These are phyloP conservation scores for Acanthisitta chloris DNA, from an alignment of 2,113 vertebrate genomes.

Conservation along the genomic window DNA sequence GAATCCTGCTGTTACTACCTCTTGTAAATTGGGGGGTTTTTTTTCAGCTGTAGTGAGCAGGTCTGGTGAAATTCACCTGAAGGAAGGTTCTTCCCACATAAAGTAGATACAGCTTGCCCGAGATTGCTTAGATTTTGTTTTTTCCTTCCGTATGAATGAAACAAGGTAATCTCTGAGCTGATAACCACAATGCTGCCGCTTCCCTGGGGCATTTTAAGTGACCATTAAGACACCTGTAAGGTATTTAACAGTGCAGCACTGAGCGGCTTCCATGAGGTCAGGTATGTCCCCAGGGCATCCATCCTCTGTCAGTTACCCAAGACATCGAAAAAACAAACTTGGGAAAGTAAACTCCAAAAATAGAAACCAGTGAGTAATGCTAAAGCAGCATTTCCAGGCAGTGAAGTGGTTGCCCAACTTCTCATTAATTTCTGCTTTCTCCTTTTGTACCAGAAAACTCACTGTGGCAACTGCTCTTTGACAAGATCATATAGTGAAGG, in stretches of 20 bases:
- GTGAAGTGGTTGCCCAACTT: background rate
- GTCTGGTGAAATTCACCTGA: background rate
- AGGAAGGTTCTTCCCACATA: background rate
- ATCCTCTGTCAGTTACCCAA: background rate
- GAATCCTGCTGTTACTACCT: background rate
- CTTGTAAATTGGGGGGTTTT: background rate
- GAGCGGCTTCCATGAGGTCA: background rate
- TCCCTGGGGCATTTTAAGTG: constrained; percentile 33
- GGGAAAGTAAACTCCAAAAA: background rate
- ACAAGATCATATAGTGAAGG: background rate
- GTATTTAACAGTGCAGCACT: background rate
- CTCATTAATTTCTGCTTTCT: background rate
- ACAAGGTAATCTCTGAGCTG: background rate
- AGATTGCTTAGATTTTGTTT: background rate
- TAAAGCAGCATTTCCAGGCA: background rate
- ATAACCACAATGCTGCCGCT: background rate
- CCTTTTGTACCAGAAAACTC: background rate
- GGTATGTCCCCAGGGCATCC: background rate
- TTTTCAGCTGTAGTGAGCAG: background rate
- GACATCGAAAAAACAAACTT: background rate
- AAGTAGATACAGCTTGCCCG: background rate
- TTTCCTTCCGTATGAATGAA: background rate
- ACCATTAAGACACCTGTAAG: background rate
- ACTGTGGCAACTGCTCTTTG: background rate
- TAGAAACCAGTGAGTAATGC: background rate